Evolutionary conservation across 2,797 vertebrate genomes (phyloP).

Genomic region (Pachyuromys duprasi): DNA sequence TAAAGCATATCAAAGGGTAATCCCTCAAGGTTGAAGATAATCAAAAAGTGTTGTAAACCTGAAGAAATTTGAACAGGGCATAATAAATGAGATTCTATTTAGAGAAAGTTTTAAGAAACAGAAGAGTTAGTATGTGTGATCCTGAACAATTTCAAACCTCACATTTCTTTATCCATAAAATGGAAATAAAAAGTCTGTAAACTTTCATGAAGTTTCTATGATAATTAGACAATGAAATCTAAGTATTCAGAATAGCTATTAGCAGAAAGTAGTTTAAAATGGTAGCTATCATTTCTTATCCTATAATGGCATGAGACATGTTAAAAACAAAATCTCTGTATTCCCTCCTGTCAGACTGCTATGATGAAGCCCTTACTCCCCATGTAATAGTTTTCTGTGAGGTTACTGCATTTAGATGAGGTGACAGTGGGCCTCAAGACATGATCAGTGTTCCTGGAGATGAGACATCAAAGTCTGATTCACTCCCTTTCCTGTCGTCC

Average conservation of each 20-base stretch:
- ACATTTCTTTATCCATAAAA: not conserved
- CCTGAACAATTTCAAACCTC: constrained; percentile 7
- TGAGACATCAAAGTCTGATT: not conserved
- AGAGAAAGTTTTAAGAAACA: constrained; percentile 1
- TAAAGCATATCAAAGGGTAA: constrained; percentile 25
- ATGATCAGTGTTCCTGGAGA: not conserved
- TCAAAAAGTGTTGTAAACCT: not conserved
- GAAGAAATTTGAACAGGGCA: not conserved
- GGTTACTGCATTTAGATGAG: not conserved
- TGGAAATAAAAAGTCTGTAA: constrained; percentile 44
- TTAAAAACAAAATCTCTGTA: not conserved
- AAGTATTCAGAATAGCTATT: not conserved
- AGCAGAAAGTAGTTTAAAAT: constrained; percentile 51
- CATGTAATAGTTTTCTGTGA: not conserved
- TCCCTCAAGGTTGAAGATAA: constrained; percentile 36
- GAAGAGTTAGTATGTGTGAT: not conserved
- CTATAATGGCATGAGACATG: not conserved
- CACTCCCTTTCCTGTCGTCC: no score
- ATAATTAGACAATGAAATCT: constrained; percentile 24
- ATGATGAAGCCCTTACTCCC: not conserved
- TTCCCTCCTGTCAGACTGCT: not conserved
- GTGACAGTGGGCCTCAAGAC: not conserved
- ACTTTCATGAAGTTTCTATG: not conserved
- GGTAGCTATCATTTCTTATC: constrained; percentile 9
- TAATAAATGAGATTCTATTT: not conserved